phyloP scores from a whole-genome alignment of 92 coral and sea anemone species.

The Palythoa caribaeorum region DNA sequence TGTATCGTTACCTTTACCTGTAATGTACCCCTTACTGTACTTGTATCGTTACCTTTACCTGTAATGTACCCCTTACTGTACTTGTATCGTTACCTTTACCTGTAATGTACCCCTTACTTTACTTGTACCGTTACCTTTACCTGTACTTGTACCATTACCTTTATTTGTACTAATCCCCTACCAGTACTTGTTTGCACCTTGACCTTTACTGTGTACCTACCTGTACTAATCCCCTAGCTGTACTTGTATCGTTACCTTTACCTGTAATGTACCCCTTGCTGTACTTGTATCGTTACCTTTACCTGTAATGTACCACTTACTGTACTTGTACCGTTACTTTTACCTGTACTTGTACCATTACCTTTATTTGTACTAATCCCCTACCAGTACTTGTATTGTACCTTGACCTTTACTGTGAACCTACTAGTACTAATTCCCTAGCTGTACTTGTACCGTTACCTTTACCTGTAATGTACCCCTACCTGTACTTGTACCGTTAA shows the following conservation, averaged over 20 bases:
- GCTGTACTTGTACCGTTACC: neutral
- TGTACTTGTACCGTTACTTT: neutral
- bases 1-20: too few species aligned
- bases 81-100: too few species aligned
- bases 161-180: too few species aligned
- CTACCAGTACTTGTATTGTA: neutral
- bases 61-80: too few species aligned
- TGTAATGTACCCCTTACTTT: too few species aligned
- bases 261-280: neutral
- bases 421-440: neutral
- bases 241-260: neutral
- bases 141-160: neutral
- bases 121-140: too few species aligned
- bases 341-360: too few species aligned
- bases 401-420: too few species aligned
- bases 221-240: neutral
- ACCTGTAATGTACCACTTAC: neutral
- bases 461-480: neutral
- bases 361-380: neutral
- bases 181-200: too few species aligned
- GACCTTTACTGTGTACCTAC: too few species aligned
- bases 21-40: too few species aligned
- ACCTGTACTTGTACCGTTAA: neutral
- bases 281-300: neutral
- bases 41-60: too few species aligned